These are phyloP conservation scores for Siniperca undulata DNA, from an alignment of 2,797 vertebrate genomes.

Conservation along the genomic window DNA sequence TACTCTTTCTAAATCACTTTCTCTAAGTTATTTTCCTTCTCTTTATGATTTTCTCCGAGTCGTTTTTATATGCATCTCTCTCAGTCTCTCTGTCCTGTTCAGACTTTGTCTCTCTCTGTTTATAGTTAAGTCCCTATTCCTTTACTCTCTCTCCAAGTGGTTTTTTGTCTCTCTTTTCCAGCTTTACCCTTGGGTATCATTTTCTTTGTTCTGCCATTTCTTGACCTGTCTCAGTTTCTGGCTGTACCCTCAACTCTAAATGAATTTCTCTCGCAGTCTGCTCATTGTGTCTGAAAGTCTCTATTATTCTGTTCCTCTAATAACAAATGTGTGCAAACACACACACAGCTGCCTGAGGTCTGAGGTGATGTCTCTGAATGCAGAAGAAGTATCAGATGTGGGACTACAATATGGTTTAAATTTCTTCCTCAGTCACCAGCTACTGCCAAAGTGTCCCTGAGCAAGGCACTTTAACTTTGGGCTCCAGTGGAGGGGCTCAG, in stretches of 20 bases:
- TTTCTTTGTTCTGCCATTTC: constrained; percentile 27
- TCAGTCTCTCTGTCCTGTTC: background rate
- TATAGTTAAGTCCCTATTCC: constrained; percentile 25
- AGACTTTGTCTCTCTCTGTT: constrained; percentile 19
- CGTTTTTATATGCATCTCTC: constrained; percentile 2
- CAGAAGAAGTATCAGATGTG: background rate
- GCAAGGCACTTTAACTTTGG: background rate
- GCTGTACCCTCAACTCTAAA: constrained; percentile 1
- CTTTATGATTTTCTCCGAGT: background rate
- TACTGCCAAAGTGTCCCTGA: background rate
- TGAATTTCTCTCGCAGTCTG: background rate
- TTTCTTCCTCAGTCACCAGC: constrained; percentile 6
- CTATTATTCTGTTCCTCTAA: background rate
- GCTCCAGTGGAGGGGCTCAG: background rate
- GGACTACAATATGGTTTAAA: background rate
- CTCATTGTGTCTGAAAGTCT: background rate
- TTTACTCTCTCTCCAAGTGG: constrained; percentile 11
- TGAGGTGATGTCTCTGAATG: constrained; percentile 5
- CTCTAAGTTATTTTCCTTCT: constrained; percentile 20
- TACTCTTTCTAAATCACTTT: constrained; percentile 22
- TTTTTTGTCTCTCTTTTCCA: constrained; percentile 18
- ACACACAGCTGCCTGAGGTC: background rate
- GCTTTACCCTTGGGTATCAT: background rate
- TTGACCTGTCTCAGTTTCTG: constrained; percentile 14
- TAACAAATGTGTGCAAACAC: background rate